Percentiles rank a stretch among this genome's conserved stretches.
These are phyloP conservation scores for Rhabditoides inermis DNA, from an alignment of 2,888 invertebrate species.

Conservation along the genomic window DNA sequence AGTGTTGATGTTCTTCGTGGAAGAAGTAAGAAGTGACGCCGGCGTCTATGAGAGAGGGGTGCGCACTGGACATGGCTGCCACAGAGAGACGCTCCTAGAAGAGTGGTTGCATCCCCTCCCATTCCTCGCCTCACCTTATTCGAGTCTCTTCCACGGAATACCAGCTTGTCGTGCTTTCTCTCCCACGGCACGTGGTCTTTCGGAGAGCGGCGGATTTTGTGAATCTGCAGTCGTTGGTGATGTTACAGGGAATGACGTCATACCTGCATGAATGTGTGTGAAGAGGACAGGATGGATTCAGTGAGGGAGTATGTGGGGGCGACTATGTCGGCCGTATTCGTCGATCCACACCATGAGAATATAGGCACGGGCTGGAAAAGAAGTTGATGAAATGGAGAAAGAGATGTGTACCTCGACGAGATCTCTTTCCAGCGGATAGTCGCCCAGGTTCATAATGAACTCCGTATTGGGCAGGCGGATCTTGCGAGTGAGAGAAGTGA, in stretches of 20 bases:
- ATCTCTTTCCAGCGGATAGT: conserved; percentile 77
- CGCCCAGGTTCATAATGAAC: conserved; percentile 82
- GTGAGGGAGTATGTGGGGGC: conserved; percentile 91
- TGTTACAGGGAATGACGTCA: neutral
- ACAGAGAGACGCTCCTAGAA: conserved; percentile 4
- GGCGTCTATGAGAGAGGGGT: conserved; percentile 67
- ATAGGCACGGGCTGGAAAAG: conserved; percentile 61
- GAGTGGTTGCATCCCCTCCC: too few relatives aligned
- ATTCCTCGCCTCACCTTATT: conserved; percentile 4
- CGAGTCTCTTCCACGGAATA: conserved; percentile 7
- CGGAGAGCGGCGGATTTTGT: neutral
- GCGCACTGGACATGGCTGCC: conserved; percentile 39
- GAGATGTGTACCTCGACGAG: conserved; percentile 79
- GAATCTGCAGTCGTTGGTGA: neutral
- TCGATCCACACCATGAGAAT: conserved; percentile 92
- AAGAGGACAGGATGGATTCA: conserved; percentile 78
- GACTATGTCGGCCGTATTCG: conserved; percentile 75
- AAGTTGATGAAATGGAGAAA: neutral
- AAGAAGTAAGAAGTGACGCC: conserved; percentile 93
- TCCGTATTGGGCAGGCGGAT: conserved; percentile 76
- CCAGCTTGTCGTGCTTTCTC: neutral
- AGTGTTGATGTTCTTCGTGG: conserved; percentile 57
- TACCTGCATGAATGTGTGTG: too few relatives aligned
- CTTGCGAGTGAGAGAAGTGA: conserved; percentile 74
- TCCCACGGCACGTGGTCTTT: neutral